Percentiles rank a stretch among this genome's conserved stretches.
These are phyloP conservation scores for Darwinula stevensoni DNA, from an alignment of 2,888 invertebrate species.

Conservation along the genomic window DNA sequence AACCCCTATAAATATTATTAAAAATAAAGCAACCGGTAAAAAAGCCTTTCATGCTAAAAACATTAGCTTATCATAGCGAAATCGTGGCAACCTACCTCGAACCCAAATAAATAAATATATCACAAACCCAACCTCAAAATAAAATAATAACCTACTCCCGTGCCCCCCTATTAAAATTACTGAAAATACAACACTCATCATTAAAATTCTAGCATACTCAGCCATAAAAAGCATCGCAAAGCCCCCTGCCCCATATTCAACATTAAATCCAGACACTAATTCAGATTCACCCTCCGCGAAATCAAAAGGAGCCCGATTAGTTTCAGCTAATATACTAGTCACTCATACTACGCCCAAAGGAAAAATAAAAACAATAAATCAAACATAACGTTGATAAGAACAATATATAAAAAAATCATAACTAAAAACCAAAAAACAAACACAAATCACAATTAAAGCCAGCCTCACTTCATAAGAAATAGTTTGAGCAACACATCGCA, in stretches of 20 bases:
- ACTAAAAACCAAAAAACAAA: conserved; percentile 14
- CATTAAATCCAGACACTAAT: conserved; percentile 46
- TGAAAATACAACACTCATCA: conserved; percentile 27
- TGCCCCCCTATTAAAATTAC: conserved; percentile 2
- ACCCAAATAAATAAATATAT: conserved; percentile 18
- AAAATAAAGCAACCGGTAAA: conserved; percentile 26
- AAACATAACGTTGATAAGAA: conserved; percentile 22
- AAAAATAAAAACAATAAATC: conserved; percentile 24
- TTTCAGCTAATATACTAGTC: conserved; percentile 31
- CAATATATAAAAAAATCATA: conserved; percentile 8
- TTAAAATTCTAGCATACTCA: conserved; percentile 35
- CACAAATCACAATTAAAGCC: conserved; percentile 28
- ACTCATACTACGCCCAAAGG: conserved; percentile 26
- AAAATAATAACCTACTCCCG: conserved; percentile 18
- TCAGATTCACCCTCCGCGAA: conserved; percentile 48
- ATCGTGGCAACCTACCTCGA: conserved; percentile 33
- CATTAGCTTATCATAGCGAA: conserved; percentile 44
- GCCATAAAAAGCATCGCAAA: conserved; percentile 42
- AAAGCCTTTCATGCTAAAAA: conserved; percentile 31
- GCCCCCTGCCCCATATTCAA: conserved; percentile 35
- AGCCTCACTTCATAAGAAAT: conserved; percentile 47
- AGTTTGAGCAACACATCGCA: conserved; percentile 36
- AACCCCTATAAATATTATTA: conserved; percentile 3
- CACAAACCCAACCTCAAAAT: conserved; percentile 24
- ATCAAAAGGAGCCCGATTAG: conserved; percentile 44